A percentile compares a stretch with the other conserved stretches of the same genome.
These are phyloP conservation scores for Notodonta ziczac DNA, from an alignment of 2,888 invertebrate species.

Conservation along the genomic window DNA sequence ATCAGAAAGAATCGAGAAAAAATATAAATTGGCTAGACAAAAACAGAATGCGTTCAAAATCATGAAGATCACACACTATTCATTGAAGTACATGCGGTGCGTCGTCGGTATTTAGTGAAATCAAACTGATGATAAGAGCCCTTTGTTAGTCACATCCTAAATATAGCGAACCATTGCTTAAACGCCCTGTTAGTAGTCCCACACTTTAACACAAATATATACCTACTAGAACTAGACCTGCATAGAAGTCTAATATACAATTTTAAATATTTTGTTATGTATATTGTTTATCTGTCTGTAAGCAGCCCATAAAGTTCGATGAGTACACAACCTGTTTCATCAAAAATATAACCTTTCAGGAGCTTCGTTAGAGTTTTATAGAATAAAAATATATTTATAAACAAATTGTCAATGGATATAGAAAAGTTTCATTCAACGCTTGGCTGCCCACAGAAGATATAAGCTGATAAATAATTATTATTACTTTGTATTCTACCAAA, in stretches of 20 bases:
- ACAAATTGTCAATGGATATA: constrained; percentile 23
- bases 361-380: constrained; percentile 13
- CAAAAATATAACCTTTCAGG: constrained; percentile 30
- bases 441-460: constrained; percentile 53
- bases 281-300: constrained; percentile 38
- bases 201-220: constrained; percentile 17
- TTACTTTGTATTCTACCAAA: constrained; percentile 54
- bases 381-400: constrained; percentile 26
- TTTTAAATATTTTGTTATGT: constrained; percentile 31
- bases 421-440: constrained; percentile 27
- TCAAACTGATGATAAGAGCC: constrained; percentile 19
- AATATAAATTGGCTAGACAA: constrained; percentile 7
- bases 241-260: constrained; percentile 34
- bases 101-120: constrained; percentile 27
- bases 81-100: constrained; percentile 52
- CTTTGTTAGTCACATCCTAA: constrained; percentile 28
- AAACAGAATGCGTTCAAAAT: constrained; percentile 31
- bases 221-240: constrained; percentile 18
- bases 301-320: constrained; percentile 56
- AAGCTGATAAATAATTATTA: constrained; percentile 43
- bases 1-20: background rate
- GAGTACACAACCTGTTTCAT: constrained; percentile 55
- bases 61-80: constrained; percentile 69
- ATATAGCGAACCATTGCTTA: constrained; percentile 13
- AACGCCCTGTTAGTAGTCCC: constrained; percentile 14